These are phyloP conservation scores for Phalacrocorax carbo DNA, from an alignment of 2,113 vertebrate species.

Conservation along the genomic window DNA sequence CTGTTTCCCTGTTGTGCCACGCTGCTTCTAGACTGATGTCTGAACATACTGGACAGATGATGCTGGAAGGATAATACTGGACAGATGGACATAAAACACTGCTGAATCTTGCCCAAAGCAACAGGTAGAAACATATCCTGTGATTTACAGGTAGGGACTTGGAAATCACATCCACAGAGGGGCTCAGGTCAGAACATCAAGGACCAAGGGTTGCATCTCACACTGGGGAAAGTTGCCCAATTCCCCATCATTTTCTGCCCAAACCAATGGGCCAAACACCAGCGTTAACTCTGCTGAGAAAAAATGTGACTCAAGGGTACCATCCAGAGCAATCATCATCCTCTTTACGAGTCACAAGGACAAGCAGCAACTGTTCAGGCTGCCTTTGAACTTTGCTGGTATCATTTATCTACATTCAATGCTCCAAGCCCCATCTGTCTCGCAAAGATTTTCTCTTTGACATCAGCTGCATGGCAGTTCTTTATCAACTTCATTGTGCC, in stretches of 20 bases:
- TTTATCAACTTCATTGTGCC: not conserved
- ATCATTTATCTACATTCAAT: not conserved
- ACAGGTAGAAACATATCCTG: not conserved
- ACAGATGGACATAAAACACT: not conserved
- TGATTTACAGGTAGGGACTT: not conserved
- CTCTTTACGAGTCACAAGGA: not conserved
- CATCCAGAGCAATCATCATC: not conserved
- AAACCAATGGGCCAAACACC: not conserved
- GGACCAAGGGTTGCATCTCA: not conserved
- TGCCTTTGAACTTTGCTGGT: not conserved
- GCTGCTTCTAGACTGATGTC: not conserved
- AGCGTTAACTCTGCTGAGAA: not conserved
- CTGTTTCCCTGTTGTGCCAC: not conserved
- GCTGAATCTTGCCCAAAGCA: not conserved
- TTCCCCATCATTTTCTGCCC: not conserved
- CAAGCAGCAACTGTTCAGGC: not conserved
- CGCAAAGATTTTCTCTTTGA: not conserved
- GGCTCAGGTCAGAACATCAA: not conserved
- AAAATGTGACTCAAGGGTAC: rapidly evolving
- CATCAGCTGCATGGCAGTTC: not conserved
- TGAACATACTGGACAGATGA: not conserved
- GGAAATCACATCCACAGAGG: not conserved
- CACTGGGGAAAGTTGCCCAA: not conserved
- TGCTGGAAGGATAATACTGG: not conserved
- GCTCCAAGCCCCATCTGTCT: conserved; percentile 1